Base-by-base conservation (phyloP, 2,797 vertebrate genomes). In the Allenopithecus nigroviridis region DNA sequence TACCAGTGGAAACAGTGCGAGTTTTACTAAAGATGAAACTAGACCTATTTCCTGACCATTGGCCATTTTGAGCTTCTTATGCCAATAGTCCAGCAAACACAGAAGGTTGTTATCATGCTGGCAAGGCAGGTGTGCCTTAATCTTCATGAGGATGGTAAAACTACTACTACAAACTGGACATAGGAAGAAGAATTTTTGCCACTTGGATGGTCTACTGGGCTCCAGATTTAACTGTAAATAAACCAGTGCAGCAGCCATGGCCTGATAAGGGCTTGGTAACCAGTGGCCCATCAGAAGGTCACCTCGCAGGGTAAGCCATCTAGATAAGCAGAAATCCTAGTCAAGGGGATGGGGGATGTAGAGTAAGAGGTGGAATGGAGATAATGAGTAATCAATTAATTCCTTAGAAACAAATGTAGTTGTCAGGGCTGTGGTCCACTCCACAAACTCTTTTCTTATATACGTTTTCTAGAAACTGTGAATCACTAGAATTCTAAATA, bases 401-500 rank as follows among this genome's bases (percentile, higher is more conserved):
- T 79, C 7, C 83, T 84, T 36, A 48, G 68, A 1, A 87, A 55
- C 5, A 46, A 74, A 17, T 55, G 7, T 26, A 70, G 57, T 0
- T 90, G 5, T 5, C 68, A 39, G 4, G 4, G 22, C 4, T 59
- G 5, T 2, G 1, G 2, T 57, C 4, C 26, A 6, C 7, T 3
- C 2, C 24, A 88, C 80, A 78, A 88, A 92, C n/a, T 9, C 3
- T 59, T 10, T 41, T 84, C 26, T 70, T 22, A 43, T 10, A 10
- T 43, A 24, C 21, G 36, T 33, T 75, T 59, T 13, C 22, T 26
- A 1, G 13, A 89, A 87, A 75, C n/a, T 81, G 26, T 75, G 28
- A 88, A 8, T 14, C 72, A 16, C 19, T 3, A 81, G 55, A 64
- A 78, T 91, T 24, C 12, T 36, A 79, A 89, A 74, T 57, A 70